Base-by-base conservation (phyloP, 2,797 vertebrate genomes). In the Pithecia hirsuta region DNA sequence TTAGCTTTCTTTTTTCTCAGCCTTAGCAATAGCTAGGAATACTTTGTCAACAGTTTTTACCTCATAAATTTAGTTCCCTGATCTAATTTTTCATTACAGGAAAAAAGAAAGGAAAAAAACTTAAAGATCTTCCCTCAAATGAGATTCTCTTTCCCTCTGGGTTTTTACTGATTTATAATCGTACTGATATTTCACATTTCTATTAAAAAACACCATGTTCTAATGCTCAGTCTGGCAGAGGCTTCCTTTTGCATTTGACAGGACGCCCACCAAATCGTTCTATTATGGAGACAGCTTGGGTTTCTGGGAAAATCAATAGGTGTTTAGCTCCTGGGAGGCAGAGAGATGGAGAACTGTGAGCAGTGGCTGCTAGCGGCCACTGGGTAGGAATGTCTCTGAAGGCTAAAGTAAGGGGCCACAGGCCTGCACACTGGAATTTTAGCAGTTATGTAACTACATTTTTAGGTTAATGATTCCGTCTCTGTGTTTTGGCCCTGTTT, bases 121-220 rank as follows among this genome's bases (percentile, higher is more conserved):
- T n/a, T 86, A 76, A 72, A 70, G 33, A 50, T 84, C 82, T 89
- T 89, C 12, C 74, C 52, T 94, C 48, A 96, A 84, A 91, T 76
- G 86, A 97, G 89, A 95, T 84, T 94, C 67, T 90, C 81, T 91
- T 95, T 94, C 78, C 91, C 80, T 89, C 92, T 52, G 90, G 84
- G 85, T 52, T 95, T 92, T 92, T 48, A 93, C 26, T 80, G 93
- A 93, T 91, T 95, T 92, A 89, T 86, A 95, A 92, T 87, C 94
- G 79, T 55, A 87, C 89, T 3, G 1, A 75, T 90, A 94, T 57
- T 92, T 97, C 97, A 94, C 67, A 79, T 90, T 94, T 95, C 81
- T 95, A 57, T 82, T 90, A 86, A 82, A 33, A 89, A 95, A 93
- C n/a, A 52, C 6, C 20, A 2, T 33, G 48, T 96, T 85, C 93